Evolutionary conservation across 2,888 invertebrate genomes (phyloP), one percentile per base, ranked within the genome.

Genomic region (Hirudinaria manillensis): DNA sequence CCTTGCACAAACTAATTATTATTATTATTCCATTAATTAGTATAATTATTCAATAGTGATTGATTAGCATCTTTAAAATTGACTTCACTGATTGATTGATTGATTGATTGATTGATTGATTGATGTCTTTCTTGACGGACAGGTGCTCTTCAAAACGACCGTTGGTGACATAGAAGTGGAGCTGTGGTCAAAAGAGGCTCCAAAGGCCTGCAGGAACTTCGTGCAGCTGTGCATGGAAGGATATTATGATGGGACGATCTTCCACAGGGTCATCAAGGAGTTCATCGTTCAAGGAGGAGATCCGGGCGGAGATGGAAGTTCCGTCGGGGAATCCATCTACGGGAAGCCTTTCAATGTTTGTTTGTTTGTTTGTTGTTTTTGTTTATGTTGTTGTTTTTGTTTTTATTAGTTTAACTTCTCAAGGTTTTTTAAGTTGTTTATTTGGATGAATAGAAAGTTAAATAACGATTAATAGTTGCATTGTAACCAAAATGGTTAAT

Each of bases 201-300:
- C 99, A 0, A 92, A 93, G 86, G 94, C 99, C 6, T 92, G 92
- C 82, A 88, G 92, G 75, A 96, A 96, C 86, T 96, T 96, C 83
- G 90, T 99, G 72, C 99, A 99, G 84, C 87, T 98, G 3, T 98
- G 97, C 83, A 87, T 97, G 89, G 98, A 99, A 87, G 93, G 93
- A 3, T 97, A 95, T 86, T 98, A 97, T 83, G 89, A 95, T 86
- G 90, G 90, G 27, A 85, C 85, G 3, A 91, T 93, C 82, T 99
- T 99, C 83, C 98, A 99, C 85, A 88, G 98, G 79, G 89, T 99
- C 21, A 92, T 98, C 0, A 93, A 92, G 82, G 93, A 90, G 1
- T 99, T 98, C 81, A 97, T 99, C 81, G 94, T 91, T 0, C 98
- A 99, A 87, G 90, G 98, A 4, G 99, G 99, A 0, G 99, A 99